Evolutionary conservation across 2,113 vertebrate species (phyloP), one percentile per base, ranked within the genome.

Genomic region (Oenanthe melanoleuca): DNA sequence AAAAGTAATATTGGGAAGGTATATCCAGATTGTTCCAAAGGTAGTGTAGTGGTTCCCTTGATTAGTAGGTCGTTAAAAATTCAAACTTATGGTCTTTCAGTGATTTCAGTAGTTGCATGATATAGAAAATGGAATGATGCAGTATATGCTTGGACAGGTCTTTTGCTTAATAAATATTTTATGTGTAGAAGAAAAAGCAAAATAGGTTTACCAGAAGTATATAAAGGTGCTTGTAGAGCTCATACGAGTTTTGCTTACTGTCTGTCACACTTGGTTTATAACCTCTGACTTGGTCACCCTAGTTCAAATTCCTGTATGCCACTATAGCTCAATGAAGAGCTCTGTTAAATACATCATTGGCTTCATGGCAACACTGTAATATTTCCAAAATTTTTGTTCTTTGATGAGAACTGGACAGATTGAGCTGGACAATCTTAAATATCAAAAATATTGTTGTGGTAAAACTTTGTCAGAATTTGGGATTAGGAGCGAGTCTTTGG

Each of bases 71-170:
- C 31, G 55, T 85, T 22, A 52, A 87, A 89, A 86, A 44, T n/a
- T 71, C 17, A 28, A 12, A 33, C 2, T 34, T 67, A 42, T 0
- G 0, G 29, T 71, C 8, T 88, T 81, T 25, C 21, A 72, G 12
- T 61, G 40, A 53, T 69, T 82, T 87, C 34, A 71, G 24, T 60
- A 33, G 26, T 47, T 85, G 11, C 13, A 44, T 37, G 12, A 26
- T 34, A 44, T 14, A n/a, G 88, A 65, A 90, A 73, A 75, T 16
- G 1, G 11, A 67, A 53, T 34, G 25, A 33, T 86, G 24, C 11
- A 61, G 17, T 42, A 15, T 42, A 14, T 75, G 14, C 50, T 89
- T 82, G 22, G 11, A 16, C 7, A 42, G 6, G 23, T 23, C 7
- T 56, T 64, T 31, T 72, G 13, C 49, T 86, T 63, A 81, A 81